Evolutionary conservation across 2,113 vertebrate genomes (phyloP).

Genomic region (Nematolebias whitei): DNA sequence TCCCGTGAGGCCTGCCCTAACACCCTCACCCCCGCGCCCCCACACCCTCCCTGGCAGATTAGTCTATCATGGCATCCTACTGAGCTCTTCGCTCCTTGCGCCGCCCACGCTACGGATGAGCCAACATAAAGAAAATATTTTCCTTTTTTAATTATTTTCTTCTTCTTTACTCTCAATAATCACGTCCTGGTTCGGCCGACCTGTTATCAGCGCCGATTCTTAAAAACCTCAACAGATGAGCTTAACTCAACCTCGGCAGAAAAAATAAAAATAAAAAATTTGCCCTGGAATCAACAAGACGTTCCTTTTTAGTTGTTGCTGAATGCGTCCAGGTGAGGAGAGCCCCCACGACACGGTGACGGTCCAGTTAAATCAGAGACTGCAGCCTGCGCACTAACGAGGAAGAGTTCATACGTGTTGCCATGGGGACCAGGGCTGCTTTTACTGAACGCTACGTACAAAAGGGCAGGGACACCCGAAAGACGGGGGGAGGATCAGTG

Average conservation of each 20-base stretch:
- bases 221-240: too few species aligned
- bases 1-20: conserved; percentile 63
- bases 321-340: neutral
- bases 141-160: conserved; percentile 26
- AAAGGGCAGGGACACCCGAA: conserved; percentile 58
- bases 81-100: conserved; percentile 70
- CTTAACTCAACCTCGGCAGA: too few species aligned
- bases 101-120: conserved; percentile 75
- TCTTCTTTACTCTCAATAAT: conserved; percentile 55
- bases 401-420: conserved; percentile 77
- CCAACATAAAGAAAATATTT: conserved; percentile 66
- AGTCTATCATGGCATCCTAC: conserved; percentile 74
- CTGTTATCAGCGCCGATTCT: conserved; percentile 75
- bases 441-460: conserved; percentile 66
- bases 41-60: conserved; percentile 73
- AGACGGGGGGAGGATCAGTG: conserved; percentile 32
- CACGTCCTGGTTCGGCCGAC: conserved; percentile 67
- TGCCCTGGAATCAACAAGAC: conserved; percentile 20
- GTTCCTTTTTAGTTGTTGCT: neutral
- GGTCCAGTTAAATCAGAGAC: conserved; percentile 48
- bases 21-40: too few species aligned
- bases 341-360: conserved; percentile 11
- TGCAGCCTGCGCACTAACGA: conserved; percentile 64
- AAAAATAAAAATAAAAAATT: conserved; percentile 26
- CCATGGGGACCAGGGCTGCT: conserved; percentile 77